Percentiles rank a stretch among this genome's conserved stretches.
Evolutionary conservation across 2,888 invertebrate genomes (phyloP).

Genomic region (Heliconius sara): DNA sequence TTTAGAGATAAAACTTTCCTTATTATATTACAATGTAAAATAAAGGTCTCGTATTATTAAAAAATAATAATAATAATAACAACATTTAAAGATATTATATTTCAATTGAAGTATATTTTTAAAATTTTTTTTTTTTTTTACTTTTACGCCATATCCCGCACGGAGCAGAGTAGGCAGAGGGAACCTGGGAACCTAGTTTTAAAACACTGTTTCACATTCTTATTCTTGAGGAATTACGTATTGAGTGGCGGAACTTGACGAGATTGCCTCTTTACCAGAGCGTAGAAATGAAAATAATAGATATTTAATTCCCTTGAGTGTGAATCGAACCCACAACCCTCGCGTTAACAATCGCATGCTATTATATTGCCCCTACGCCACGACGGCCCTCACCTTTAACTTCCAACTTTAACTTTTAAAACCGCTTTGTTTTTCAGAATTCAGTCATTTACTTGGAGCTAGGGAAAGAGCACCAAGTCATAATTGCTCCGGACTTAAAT

Average conservation of each 20-base stretch:
- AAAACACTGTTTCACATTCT: not conserved
- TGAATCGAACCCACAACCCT: not conserved
- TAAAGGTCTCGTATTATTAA: too few species aligned
- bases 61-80: too few species aligned
- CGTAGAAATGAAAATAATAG: not conserved
- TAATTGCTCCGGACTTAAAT: constrained; percentile 61
- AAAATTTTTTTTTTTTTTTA: too few species aligned
- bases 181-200: not conserved
- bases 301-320: not conserved
- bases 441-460: constrained; percentile 51
- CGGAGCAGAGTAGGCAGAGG: too few species aligned
- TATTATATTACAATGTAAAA: too few species aligned
- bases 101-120: too few species aligned
- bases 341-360: not conserved
- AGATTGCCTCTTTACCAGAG: too few species aligned
- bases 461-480: constrained; percentile 52
- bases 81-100: too few species aligned
- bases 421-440: constrained; percentile 53
- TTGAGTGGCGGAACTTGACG: not conserved
- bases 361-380: not conserved
- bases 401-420: not conserved
- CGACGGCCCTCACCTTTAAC: not conserved
- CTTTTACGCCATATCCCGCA: too few species aligned
- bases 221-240: not conserved
- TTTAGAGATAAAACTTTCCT: too few species aligned